Base-by-base conservation (phyloP, 1,140 invertebrate genomes). In the Cydia fagiglandana region DNA sequence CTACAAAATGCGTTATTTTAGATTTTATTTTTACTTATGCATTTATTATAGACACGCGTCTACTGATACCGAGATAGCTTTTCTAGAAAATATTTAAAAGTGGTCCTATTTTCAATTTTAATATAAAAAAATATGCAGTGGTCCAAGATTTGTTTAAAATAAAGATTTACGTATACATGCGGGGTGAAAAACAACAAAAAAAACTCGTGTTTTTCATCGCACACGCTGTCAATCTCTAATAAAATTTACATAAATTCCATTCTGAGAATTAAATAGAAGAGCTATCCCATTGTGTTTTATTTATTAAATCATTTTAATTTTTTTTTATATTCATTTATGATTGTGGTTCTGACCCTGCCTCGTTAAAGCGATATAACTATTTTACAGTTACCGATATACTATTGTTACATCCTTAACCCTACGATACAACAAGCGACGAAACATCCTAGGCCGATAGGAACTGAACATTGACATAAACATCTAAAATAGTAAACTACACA, bases 371-470 rank as follows among this genome's bases (percentile, higher is more conserved):
- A 91, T 90, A 87, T 84, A 87, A 83, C 80, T 86, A 86, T 84
- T 82, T 80, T 83, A 84, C 82, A 84, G 85, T 83, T 89, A 90
- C 75, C 83, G 82, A 89, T 86, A 91, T 87, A 70, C 78, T 80
- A 78, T 80, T 79, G 78, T 81, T 86, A 84, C 83, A 82, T 78
- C 79, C 83, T 83, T 83, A 77, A 76, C n/a, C 75, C 79, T 86
- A 88, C 24, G 73, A 83, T 88, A 87, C 79, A 82, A 83, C 68
- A 89, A 88, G 89, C 89, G 82, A 86, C 82, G 81, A 88, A 88
- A 88, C 82, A 88, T 86, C 79, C 84, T 92, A 92, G 86, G 88
- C 86, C 88, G 81, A 91, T 92, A 92, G 90, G 90, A 91, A 90
- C 88, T 90, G 83, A 89, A 88, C 75, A 78, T 56, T 78, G 79